Base-by-base conservation (phyloP, 64 coral and sea anemone species). In the Anthopleura sola region DNA sequence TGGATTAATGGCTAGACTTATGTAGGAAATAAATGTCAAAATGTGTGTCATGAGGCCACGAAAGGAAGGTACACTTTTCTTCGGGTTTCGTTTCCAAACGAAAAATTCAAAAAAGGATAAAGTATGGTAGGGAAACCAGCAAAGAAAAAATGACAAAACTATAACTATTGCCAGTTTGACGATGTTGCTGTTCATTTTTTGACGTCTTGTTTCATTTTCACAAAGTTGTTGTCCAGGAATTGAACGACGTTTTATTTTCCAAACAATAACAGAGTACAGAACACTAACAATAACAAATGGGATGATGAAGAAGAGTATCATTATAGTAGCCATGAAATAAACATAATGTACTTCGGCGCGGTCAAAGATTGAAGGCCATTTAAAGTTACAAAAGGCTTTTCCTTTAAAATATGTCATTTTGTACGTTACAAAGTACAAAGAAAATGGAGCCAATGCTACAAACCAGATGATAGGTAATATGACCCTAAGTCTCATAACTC, bases 161-260 rank as follows among this genome's bases (percentile, higher is more conserved):
- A 78, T 78, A 32, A 48, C 40, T 3, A 78, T 40, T 44, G 76
- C 76, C 76, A 78, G 47, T 17, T 78, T 78, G 36, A 78, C 47
- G 24, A 78, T 47, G 6, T 15, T 48, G 14, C 19, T 38, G 40
- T 78, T 78, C 36, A 21, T 1, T 78, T 48, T 44, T 23, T 33
- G 76, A 5, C 76, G 17, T 24, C 37, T 44, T 78, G 36, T 40
- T 78, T 48, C 76, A 13, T 38, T 18, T 44, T 40, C 76, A 44
- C 7, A 38, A 19, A 33, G 6, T 18, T 40, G 76, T 48, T 44
- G 37, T 78, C 76, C 76, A 44, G 76, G 76, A 33, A 78, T 48
- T 3, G 3, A 7, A 38, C 31, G 14, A 3, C 19, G 36, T 37
- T 78, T 78, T 16, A 78, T 78, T 78, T 40, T 78, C 6, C 40